phyloP scores from a whole-genome alignment of 35 echinoderm and acorn worm species.

The Nesometra sesokonis region DNA sequence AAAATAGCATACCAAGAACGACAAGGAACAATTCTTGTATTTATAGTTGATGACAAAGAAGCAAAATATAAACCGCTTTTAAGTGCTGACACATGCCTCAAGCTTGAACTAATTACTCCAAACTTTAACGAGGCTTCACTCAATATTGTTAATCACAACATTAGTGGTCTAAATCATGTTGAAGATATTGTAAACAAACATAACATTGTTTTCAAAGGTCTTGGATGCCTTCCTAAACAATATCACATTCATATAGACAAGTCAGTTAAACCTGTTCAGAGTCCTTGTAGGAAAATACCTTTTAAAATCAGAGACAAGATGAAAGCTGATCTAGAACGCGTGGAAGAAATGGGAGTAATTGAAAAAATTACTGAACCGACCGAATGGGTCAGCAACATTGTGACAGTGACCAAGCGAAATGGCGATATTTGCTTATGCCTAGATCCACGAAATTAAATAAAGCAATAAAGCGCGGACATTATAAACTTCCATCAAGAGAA shows the following conservation, averaged over 20 bases:
- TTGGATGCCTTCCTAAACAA: neutral
- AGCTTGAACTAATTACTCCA: no score
- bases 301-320: constrained; percentile 32
- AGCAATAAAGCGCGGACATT: neutral
- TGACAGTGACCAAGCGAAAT: neutral
- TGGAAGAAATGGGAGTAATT: constrained; percentile 41
- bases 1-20: no score
- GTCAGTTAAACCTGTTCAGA: constrained; percentile 10
- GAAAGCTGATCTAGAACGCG: constrained; percentile 41
- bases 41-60: no score
- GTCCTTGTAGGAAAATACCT: constrained; percentile 25
- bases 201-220: neutral
- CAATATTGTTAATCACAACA: neutral
- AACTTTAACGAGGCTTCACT: no score
- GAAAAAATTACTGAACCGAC: constrained; percentile 25
- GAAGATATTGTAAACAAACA: neutral
- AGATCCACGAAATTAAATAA: neutral
- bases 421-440: neutral
- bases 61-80: no score
- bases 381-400: constrained; percentile 27
- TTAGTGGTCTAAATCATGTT: neutral
- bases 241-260: neutral
- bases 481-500: neutral
- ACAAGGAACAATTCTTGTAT: no score
- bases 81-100: no score